Base-by-base conservation (phyloP, 2,888 invertebrate genomes). In the Drosophila borealis region DNA sequence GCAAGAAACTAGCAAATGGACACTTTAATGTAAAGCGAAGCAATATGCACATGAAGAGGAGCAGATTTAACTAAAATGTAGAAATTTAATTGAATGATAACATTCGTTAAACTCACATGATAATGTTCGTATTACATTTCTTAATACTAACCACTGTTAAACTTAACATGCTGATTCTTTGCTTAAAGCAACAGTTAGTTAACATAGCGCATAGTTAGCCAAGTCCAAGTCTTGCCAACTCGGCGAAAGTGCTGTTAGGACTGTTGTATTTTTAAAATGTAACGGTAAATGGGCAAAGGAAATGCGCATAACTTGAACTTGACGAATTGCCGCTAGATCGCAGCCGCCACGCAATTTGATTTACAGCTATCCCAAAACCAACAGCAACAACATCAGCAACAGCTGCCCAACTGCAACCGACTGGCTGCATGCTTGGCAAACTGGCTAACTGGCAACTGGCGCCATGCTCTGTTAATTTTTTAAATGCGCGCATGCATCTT, bases 241-340 rank as follows among this genome's bases (percentile, higher is more conserved):
- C 37, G 70, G 72, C 70, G 72, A 73, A 78, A 70, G 75, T 56
- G 59, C 81, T 83, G 86, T 85, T 83, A 78, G 70, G 57, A 53
- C 33, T 29, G 59, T 63, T 45, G 33, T 53, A 11, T 46, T 46
- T 78, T 85, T 71, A n/a, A 42, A 21, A 50, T 61, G 74, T 81
- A 81, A 82, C 82, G 86, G 86, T 85, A 76, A 74, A 69, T 83
- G 70, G 70, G 76, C 86, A 83, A 85, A 85, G 86, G 86, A 83
- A 83, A 85, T 82, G 86, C 71, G 83, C 83, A 85, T 85, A 82
- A 82, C 82, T 82, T 82, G 83, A 75, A 75, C 75, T 75, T 75
- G 74, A 75, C 74, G 74, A 70, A 73, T 73, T 73, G 68, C 75
- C 56, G 71, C 71, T 56, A 73, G 45, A 37, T 57, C 48, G 54